phyloP scores from a whole-genome alignment of 2,797 vertebrate genomes.

The Botia almorhae region DNA sequence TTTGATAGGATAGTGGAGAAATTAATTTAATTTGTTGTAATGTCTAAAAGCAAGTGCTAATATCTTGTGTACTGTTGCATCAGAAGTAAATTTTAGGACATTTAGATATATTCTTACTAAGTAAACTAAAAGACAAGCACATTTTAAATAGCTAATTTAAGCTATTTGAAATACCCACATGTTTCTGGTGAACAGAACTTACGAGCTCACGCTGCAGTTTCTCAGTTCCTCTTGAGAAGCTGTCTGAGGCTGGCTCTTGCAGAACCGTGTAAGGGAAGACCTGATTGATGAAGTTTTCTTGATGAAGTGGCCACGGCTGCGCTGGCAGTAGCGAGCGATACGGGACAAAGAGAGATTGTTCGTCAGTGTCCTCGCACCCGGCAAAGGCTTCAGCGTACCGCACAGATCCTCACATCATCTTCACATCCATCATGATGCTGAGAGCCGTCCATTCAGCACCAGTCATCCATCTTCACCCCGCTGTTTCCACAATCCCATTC shows the following conservation, averaged over 20 bases:
- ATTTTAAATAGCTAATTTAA: neutral
- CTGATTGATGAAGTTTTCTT: slow-evolving; percentile 28
- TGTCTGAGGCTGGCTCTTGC: neutral
- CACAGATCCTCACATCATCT: slow-evolving; percentile 5
- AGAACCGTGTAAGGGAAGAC: slow-evolving; percentile 23
- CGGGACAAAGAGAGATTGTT: slow-evolving; percentile 14
- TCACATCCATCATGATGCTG: slow-evolving; percentile 15
- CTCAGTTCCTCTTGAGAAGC: neutral
- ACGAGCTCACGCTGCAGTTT: neutral
- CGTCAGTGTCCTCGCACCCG: slow-evolving; percentile 26
- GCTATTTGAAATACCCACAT: neutral
- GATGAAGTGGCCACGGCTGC: slow-evolving; percentile 33
- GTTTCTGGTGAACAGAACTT: neutral
- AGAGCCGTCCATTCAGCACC: slow-evolving; percentile 16
- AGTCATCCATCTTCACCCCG: slow-evolving; percentile 31
- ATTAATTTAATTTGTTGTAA: too few relatives aligned
- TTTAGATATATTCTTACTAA: too few relatives aligned
- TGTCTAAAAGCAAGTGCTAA: too few relatives aligned
- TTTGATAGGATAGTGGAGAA: neutral
- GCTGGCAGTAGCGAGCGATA: neutral
- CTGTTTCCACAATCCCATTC: slow-evolving; percentile 53
- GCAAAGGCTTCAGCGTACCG: slow-evolving; percentile 1
- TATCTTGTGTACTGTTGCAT: too few relatives aligned
- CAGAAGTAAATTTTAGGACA: too few relatives aligned
- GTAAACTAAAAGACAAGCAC: too few relatives aligned